Evolutionary conservation across 92 coral and sea anemone species (phyloP).

Genomic region (Isaurus tuberculatus): DNA sequence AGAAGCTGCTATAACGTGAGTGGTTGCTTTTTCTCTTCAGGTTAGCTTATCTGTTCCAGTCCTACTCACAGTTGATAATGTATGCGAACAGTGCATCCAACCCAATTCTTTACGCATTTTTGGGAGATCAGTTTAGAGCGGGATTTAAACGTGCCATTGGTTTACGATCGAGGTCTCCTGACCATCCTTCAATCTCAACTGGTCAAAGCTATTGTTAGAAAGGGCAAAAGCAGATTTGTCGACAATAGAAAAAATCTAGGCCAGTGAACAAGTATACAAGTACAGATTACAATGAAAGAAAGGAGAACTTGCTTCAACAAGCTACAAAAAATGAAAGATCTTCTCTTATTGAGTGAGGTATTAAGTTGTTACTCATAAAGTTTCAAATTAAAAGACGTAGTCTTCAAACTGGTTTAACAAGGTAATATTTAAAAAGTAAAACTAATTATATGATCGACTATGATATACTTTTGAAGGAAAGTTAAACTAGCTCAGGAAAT

Average conservation of each 20-base stretch:
- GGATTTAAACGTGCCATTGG: constrained; percentile 90
- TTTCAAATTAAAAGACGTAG: neutral
- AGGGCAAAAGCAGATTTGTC: neutral
- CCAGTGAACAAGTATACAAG: neutral
- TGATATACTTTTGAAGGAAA: too few species aligned
- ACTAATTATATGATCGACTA: too few species aligned
- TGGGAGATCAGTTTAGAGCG: constrained; percentile 89
- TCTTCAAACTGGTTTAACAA: too few species aligned
- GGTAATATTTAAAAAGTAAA: too few species aligned
- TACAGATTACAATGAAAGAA: neutral
- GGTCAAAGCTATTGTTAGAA: constrained; percentile 34
- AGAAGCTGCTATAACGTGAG: neutral
- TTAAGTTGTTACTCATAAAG: neutral
- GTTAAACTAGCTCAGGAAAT: too few species aligned
- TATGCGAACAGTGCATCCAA: constrained; percentile 95
- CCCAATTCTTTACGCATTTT: constrained; percentile 93
- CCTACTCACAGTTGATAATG: constrained; percentile 82
- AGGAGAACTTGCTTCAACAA: neutral
- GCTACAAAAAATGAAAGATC: neutral
- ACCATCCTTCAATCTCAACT: constrained; percentile 31
- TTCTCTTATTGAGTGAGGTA: neutral
- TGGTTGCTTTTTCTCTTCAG: constrained; percentile 30
- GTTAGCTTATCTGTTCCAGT: constrained; percentile 57
- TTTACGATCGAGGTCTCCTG: constrained; percentile 25
- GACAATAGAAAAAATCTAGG: neutral